Evolutionary conservation across 30 jellyfish, hydroid and myxozoan genomes (phyloP).

Genomic region (Aurelia coerulea): DNA sequence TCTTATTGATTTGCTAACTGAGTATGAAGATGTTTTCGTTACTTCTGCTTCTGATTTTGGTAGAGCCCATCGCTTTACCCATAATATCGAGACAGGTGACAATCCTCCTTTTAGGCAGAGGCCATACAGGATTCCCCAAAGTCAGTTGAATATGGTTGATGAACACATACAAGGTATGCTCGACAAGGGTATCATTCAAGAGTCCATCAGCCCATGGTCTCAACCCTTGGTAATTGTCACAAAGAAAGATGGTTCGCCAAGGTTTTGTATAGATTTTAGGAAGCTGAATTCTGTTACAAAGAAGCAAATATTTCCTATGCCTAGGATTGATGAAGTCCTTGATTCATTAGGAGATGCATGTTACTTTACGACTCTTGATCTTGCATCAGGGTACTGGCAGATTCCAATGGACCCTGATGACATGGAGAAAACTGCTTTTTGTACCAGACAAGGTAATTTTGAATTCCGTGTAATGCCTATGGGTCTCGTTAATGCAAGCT

Average conservation of each 20-base stretch:
- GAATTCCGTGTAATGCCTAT: no score
- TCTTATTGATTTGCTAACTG: no score
- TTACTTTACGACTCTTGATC: constrained; percentile 55
- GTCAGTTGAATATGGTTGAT: constrained; percentile 5
- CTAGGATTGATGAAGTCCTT: constrained; percentile 55
- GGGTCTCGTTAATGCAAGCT: no score
- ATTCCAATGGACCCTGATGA: constrained; percentile 43
- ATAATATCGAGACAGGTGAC: no score
- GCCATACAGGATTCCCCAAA: no score
- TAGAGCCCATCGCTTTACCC: no score
- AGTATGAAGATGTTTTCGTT: no score
- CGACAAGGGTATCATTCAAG: constrained; percentile 21
- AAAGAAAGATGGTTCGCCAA: constrained; percentile 48
- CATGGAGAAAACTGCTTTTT: constrained; percentile 51
- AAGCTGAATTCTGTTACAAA: constrained; percentile 30
- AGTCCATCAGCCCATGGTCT: constrained; percentile 38
- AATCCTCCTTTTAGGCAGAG: no score
- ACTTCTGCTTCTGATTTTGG: constrained; percentile 16
- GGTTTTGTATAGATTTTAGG: constrained; percentile 51
- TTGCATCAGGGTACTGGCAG: constrained; percentile 72
- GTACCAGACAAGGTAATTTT: no score
- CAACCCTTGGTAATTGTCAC: constrained; percentile 37
- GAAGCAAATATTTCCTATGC: constrained; percentile 66
- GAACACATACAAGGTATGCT: constrained; percentile 29
- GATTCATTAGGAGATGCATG: constrained; percentile 58